These are phyloP conservation scores for Xiphophorus birchmanni DNA, from an alignment of 2,797 vertebrate species.

Conservation along the genomic window DNA sequence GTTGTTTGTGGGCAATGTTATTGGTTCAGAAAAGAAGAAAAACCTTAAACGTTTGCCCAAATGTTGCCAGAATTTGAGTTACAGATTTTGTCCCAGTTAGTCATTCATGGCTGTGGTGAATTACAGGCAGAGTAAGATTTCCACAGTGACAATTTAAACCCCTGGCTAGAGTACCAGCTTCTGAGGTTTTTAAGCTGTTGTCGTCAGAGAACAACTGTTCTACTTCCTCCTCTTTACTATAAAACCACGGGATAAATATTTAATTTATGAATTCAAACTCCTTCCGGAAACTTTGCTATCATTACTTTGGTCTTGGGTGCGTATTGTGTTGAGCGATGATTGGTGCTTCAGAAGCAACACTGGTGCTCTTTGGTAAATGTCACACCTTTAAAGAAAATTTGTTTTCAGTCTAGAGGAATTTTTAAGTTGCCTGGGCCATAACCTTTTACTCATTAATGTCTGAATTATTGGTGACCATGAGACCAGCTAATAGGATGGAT, in stretches of 20 bases:
- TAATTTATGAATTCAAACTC: neutral
- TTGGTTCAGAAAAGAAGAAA: neutral
- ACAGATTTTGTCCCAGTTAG: neutral
- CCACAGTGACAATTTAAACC: neutral
- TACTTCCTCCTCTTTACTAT: neutral
- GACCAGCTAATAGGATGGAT: constrained; percentile 4
- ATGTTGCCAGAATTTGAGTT: neutral
- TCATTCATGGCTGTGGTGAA: neutral
- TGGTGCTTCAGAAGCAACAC: neutral
- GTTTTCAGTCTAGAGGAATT: neutral
- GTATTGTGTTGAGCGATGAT: neutral
- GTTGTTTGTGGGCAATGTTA: neutral
- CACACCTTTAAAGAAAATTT: neutral
- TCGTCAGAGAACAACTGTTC: neutral
- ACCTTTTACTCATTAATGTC: constrained; percentile 19
- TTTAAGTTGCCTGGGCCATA: neutral
- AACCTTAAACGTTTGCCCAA: neutral
- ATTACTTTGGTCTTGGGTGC: neutral
- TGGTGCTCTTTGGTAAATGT: neutral
- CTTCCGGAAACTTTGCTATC: neutral
- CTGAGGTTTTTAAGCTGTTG: neutral
- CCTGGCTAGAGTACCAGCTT: neutral
- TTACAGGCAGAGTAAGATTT: neutral
- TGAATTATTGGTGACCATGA: constrained; percentile 12
- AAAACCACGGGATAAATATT: neutral